Evolutionary conservation across 2,888 invertebrate species (phyloP), one percentile per base, ranked within the genome.

Genomic region (Hesperia comma): DNA sequence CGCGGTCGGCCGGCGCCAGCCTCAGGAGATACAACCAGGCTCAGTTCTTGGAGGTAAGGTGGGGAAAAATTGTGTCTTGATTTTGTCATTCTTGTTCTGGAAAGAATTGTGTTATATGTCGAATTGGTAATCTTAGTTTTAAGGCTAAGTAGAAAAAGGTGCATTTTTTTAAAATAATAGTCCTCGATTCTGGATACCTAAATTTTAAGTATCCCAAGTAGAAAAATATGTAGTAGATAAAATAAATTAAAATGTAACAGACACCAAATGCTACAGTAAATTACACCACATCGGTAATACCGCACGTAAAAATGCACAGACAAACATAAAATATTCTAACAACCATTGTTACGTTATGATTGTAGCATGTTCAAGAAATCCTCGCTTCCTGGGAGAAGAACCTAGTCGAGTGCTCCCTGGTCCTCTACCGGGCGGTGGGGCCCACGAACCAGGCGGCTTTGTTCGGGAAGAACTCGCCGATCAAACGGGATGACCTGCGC

Each of bases 1-100:
- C 96, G 0, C 95, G 95, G 77, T 97, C 97, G 58, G 97, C 97
- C 0, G 98, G 98, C 0, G 95, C 98, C 0, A 95, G 95, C 76
- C 85, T 98, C 40, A 88, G 98, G 61, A 92, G 97, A 69, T 96
- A 97, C 80, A 97, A 97, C 79, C 97, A 97, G 84, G 94, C 94
- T 32, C 94, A 96, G 60, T 94, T 97, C 71, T 86, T 94, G 41
- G 95, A 96, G 94, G 97, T 96, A n/a, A 6, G 37, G 7, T 3
- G 3, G 26, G 41, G 26, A 41, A 0, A 3, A 7, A 43, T 46
- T 19, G 7, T 46, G 14, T 2, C 6, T 6, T 46, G 37, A 37
- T 12, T 37, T 37, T 37, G 1, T 37, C 1, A 37, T 10, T 10
- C 37, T 10, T 2, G 10, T 6, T 33, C 7, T 33, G 33, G 33